Conservation (phyloP, 2,113 vertebrate species). For the Genyomyrus donnyi region DNA sequence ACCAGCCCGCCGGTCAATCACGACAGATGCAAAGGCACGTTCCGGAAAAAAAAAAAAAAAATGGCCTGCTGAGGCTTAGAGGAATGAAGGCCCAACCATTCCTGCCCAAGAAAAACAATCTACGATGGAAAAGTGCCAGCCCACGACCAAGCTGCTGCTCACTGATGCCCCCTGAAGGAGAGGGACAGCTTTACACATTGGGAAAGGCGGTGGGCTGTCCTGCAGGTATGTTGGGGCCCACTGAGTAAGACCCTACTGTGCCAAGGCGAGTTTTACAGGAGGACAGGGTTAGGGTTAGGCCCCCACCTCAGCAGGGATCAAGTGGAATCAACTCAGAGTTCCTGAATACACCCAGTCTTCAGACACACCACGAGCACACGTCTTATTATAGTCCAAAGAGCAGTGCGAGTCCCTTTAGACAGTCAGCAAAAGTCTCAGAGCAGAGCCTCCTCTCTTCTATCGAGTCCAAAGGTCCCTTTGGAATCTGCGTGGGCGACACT, state of each 20-base stretch:
- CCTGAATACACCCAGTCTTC: neutral
- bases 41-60: neutral
- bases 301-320: neutral
- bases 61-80: neutral
- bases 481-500: neutral
- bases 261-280: neutral
- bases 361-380: neutral
- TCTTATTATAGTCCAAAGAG: neutral
- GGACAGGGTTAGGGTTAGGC: neutral
- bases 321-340: neutral
- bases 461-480: neutral
- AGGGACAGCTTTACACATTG: neutral
- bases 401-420: neutral
- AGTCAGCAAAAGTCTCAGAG: neutral
- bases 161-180: neutral
- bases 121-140: neutral
- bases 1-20: neutral
- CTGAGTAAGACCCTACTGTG: neutral
- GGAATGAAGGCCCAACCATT: neutral
- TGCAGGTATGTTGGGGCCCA: neutral
- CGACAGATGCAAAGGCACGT: neutral
- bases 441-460: neutral
- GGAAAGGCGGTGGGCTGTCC: neutral
- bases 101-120: neutral
- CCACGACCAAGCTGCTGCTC: neutral